Evolutionary conservation across 2,113 vertebrate species (phyloP), one percentile per base, ranked within the genome.

Genomic region (Chloropsis cyanopogon): DNA sequence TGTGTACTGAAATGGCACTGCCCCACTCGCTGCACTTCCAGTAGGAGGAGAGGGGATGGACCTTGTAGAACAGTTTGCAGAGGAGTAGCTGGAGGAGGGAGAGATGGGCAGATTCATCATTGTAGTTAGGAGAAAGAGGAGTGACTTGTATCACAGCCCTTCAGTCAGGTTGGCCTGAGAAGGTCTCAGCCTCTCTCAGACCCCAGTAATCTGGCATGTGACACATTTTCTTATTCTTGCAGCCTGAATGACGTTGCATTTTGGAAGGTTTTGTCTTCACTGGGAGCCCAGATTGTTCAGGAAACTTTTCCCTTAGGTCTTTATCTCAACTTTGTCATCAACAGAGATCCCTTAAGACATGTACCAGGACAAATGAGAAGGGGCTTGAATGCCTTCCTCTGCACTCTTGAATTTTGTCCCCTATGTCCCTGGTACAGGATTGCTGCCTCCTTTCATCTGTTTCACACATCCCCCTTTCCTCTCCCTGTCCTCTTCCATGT

Each of bases 281-380:
- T 69, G 33, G 76, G 20, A 91, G 47, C 39, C 26, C 57, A 61
- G 24, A 54, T 35, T 70, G 46, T 54, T 73, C 31, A 80, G 94
- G 52, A 94, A 90, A 64, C 41, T 90, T 93, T 90, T 88, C 10
- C 75, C 95, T 94, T 90, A 86, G 63, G 68, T 83, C 52, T 88
- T 85, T 77, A 73, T 85, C 66, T 88, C 56, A 24, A 10, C 47
- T 83, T 92, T 68, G 22, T 60, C 49, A 57, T 92, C 54, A 66
- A 8, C 53, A 75, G n/a, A 60, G 44, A 47, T 33, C 12, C 37
- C 29, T 75, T 85, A 79, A 83, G 61, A 72, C 4, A 46, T 11
- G 9, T 53, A 69, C 22, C 18, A 19, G 31, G 39, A 63, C 46
- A 85, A 69, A 84, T 39, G 23, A 64, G 53, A 87, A 93, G 19